These are phyloP conservation scores for Nomada flava DNA, from an alignment of 2,888 invertebrate species.

Conservation along the genomic window DNA sequence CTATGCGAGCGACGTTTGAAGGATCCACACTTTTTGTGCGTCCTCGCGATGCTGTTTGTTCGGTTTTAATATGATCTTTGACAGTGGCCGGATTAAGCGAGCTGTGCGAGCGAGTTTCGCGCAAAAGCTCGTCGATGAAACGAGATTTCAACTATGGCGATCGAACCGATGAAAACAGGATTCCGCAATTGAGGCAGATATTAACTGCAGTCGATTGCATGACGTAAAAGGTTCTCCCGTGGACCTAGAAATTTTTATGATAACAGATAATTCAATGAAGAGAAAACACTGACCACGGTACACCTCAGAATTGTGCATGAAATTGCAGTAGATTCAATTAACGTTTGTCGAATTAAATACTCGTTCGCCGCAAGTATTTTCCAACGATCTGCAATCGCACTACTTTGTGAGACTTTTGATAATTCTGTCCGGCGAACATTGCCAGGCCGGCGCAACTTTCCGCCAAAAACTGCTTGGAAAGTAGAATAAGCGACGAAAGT, in stretches of 20 bases:
- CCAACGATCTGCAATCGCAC: conserved; percentile 3
- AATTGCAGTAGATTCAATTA: no score
- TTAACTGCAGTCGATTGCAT: not conserved
- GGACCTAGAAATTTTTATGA: no score
- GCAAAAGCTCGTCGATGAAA: not conserved
- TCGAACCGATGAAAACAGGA: not conserved
- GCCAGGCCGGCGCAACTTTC: not conserved
- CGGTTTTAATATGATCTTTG: conserved; percentile 6
- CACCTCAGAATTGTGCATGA: no score
- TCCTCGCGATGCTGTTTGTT: not conserved
- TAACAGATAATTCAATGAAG: no score
- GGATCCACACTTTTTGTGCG: not conserved
- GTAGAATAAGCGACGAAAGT: conserved; percentile 1
- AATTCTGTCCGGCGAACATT: conserved; percentile 6
- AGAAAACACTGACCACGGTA: no score
- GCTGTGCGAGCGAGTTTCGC: not conserved
- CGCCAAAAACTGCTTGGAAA: not conserved
- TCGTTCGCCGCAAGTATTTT: not conserved
- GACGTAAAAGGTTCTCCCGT: not conserved
- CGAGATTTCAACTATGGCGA: not conserved
- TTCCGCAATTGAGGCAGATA: not conserved
- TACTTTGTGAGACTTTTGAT: not conserved
- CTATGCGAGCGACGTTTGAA: not conserved
- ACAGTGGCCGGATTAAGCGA: not conserved
- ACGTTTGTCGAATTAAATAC: not conserved